Base-by-base conservation (phyloP, 1,140 invertebrate genomes). In the Sogatella furcifera region DNA sequence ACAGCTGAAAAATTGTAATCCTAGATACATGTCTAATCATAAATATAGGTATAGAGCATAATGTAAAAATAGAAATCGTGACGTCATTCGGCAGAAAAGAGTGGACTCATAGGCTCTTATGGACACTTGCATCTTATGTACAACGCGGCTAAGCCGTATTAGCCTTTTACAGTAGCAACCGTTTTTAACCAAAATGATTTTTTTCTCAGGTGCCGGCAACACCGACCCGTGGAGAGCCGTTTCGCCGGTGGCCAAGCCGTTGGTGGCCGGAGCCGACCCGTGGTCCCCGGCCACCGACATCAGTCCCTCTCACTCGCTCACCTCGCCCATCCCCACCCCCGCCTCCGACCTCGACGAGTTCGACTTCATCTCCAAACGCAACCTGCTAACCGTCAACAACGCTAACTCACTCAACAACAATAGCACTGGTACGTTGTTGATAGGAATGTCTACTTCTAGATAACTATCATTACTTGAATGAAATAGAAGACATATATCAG, bases 331-430 rank as follows among this genome's bases (percentile, higher is more conserved):
- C 14, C 52, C n/a, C 34, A 42, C 21, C 28, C 21, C 55, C 8
- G 43, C 55, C n/a, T 81, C 81, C 5, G 86, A 88, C 72, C 76
- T 90, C 67, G 87, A 90, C 72, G 89, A 92, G 71, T 92, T 92
- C 70, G 88, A 91, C 73, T 77, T 86, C 49, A 86, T 92, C 63
- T 85, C 85, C 42, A 89, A 90, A 74, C 76, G 82, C 64, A 78
- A 78, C 66, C 76, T 57, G 52, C 6, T 28, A 6, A 46, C 54
- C 28, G 44, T 57, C 31, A 62, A 55, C 42, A 65, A 69, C 54
- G 57, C 67, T 62, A 71, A 73, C 64, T 73, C 73, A 64, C 70
- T 67, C 57, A 69, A 72, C 59, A 77, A 75, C 58, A 67, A 67
- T 55, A 55, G 53, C 17, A 75, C 75, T 64, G 74, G 76, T 77